Evolutionary conservation across 2,113 vertebrate species (phyloP).

Genomic region (cat (Felis catus)): DNA sequence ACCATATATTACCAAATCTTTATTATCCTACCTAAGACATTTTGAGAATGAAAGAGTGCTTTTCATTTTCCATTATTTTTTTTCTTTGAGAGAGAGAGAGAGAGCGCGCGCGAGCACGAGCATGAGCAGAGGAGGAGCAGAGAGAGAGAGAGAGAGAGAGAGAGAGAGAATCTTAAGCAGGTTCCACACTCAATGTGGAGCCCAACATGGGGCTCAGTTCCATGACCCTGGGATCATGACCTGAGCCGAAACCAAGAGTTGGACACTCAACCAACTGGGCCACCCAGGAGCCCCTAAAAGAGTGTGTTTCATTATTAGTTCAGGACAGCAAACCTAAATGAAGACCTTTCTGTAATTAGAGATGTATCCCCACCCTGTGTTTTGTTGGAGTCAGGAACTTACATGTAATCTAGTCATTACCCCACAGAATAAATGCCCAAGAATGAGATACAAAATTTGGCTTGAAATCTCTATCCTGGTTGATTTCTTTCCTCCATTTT

Average conservation of each 20-base stretch:
- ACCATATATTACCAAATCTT: neutral
- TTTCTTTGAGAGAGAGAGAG: too few relatives aligned
- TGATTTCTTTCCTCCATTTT: neutral
- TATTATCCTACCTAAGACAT: neutral
- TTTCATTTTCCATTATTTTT: neutral
- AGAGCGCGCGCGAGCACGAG: too few relatives aligned
- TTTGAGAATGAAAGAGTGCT: neutral
- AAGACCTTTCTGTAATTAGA: neutral
- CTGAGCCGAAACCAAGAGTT: too few relatives aligned
- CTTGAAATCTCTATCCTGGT: neutral
- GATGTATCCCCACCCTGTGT: neutral
- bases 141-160: too few relatives aligned
- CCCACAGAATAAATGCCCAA: neutral
- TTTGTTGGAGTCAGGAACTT: neutral
- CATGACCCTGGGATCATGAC: too few relatives aligned
- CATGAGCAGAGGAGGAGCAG: too few relatives aligned
- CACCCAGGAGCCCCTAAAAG: neutral
- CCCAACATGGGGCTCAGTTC: too few relatives aligned
- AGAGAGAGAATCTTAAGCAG: too few relatives aligned
- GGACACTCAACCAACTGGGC: too few relatives aligned
- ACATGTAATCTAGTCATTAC: neutral
- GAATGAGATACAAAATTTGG: neutral
- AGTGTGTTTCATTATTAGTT: neutral
- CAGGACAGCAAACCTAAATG: neutral
- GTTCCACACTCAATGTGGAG: too few relatives aligned